Conservation (phyloP, 2,888 invertebrate genomes). For the Rosalia funebris region DNA sequence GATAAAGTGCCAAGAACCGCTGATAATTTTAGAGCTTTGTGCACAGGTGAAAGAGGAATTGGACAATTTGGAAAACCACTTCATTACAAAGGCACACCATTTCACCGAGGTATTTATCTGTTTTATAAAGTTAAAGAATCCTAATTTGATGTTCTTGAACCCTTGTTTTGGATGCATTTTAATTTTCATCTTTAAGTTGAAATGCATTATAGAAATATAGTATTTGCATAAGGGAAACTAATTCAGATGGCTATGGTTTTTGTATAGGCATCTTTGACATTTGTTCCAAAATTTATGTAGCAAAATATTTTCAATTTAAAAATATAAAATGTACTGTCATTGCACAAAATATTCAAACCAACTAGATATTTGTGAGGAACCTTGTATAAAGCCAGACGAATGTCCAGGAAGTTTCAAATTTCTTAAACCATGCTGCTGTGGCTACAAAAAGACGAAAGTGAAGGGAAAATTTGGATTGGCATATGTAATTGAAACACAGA, state of each 20-base stretch:
- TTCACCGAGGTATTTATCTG: conserved; percentile 76
- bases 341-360: not conserved
- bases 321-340: not conserved
- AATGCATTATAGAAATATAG: too few species aligned
- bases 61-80: conserved; percentile 77
- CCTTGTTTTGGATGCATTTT: too few species aligned
- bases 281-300: conserved; percentile 1
- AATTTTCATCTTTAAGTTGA: too few species aligned
- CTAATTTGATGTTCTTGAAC: too few species aligned
- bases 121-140: too few species aligned
- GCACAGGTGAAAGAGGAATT: conserved; percentile 89
- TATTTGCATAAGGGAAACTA: not conserved
- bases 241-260: conserved; percentile 4
- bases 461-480: conserved; percentile 60
- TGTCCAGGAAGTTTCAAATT: not conserved
- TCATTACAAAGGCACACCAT: conserved; percentile 83
- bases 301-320: not conserved
- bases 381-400: not conserved
- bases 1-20: conserved; percentile 87
- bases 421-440: conserved; percentile 30
- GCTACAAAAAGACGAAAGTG: conserved; percentile 28
- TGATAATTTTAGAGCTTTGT: conserved; percentile 91
- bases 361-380: not conserved
- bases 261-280: not conserved
- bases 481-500: conserved; percentile 56